Base-by-base conservation (phyloP, 2,113 vertebrate species). In the Lethenteron reissneri region DNA sequence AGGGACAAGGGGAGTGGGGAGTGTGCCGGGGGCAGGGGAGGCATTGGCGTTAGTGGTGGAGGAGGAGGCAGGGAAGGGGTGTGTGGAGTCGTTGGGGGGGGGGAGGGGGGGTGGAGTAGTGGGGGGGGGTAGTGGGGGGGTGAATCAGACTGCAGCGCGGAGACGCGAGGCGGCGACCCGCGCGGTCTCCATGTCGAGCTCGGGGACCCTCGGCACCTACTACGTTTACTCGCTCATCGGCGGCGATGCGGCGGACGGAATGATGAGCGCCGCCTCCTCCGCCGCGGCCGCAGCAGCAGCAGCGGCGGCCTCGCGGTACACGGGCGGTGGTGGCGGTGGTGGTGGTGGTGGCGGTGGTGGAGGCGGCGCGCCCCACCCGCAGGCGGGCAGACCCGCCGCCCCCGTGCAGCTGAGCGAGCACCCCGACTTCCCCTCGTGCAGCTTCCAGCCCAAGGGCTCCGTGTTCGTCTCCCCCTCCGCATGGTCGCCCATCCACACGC, bases 201-300 rank as follows among this genome's bases (percentile, higher is more conserved):
- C 88, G 78, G 89, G 89, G 83, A 83, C 90, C 73, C 82, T 94
- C 77, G 87, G 87, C 82, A 89, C 85, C 81, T 95, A 94, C 83
- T 92, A 91, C 81, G 90, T 94, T 78, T 88, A 95, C 83, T 92
- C 90, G 56, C 87, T 94, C 77, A 85, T 91, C 78, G 79, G 91
- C 76, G 83, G 88, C 72, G 87, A 90, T 88, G 79, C 81, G 86
- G 69, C 82, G 83, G 56, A 78, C 87, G 77, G 83, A 87, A 79
- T 92, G 41, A 41, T 41, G 41, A 41, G 41, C 41, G 41, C 5
- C 41, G 41, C 41, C 25, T 41, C 25, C 25, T 41, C 25, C 25
- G 25, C 25, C 25, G 25, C 25, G 41, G 41, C 41, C 41, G 4
- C 41, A 41, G 41, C 41, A 7, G 41, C 41, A 2, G 41, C 41